These are phyloP conservation scores for Melangyna quadrimaculata DNA, from an alignment of 2,888 invertebrate species.

Conservation along the genomic window DNA sequence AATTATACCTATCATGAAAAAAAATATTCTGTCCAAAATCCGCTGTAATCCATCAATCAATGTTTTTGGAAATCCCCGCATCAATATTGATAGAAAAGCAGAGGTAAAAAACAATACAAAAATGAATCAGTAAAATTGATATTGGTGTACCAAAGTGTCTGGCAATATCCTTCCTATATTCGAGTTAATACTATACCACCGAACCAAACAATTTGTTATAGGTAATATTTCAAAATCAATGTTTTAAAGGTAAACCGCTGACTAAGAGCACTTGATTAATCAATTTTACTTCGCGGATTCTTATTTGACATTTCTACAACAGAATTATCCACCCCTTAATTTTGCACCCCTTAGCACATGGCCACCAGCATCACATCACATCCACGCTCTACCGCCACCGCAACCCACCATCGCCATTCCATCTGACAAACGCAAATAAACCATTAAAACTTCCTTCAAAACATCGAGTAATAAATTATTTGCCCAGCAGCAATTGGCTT, in stretches of 20 bases:
- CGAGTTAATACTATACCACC: slow-evolving; percentile 12
- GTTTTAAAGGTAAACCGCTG: slow-evolving; percentile 71
- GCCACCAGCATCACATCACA: slow-evolving; percentile 12
- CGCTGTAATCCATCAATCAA: slow-evolving; percentile 61
- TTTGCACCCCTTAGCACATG: background rate
- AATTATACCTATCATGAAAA: background rate
- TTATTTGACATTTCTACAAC: slow-evolving; percentile 54
- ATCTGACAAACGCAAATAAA: slow-evolving; percentile 66
- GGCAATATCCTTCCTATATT: slow-evolving; percentile 9
- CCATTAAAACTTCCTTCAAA: slow-evolving; percentile 70
- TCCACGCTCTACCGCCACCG: background rate
- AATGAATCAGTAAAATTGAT: slow-evolving; percentile 61
- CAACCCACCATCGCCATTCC: background rate
- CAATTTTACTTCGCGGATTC: slow-evolving; percentile 49
- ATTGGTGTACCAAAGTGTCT: slow-evolving; percentile 2
- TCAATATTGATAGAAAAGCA: slow-evolving; percentile 46
- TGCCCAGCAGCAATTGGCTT: slow-evolving; percentile 64
- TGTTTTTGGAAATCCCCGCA: slow-evolving; percentile 11
- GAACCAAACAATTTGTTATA: slow-evolving; percentile 40
- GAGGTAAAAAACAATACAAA: background rate
- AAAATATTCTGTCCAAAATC: slow-evolving; percentile 14
- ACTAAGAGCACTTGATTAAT: slow-evolving; percentile 72
- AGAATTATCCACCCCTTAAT: background rate
- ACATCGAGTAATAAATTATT: slow-evolving; percentile 71
- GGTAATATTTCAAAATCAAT: slow-evolving; percentile 66